These are phyloP conservation scores for Drosophila robusta DNA, from an alignment of 2,888 invertebrate species.

Conservation along the genomic window DNA sequence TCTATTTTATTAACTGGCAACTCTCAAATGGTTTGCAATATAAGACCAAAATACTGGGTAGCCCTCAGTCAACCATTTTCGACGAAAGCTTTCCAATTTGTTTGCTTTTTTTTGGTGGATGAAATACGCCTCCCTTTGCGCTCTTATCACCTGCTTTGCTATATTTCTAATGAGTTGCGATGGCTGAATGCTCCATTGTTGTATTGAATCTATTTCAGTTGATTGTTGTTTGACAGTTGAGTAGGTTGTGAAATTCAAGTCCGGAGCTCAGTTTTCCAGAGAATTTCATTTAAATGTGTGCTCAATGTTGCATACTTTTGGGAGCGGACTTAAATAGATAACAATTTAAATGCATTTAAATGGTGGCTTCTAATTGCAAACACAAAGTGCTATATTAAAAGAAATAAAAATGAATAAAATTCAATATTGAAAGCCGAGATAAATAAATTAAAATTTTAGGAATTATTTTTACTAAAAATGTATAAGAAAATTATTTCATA, in stretches of 20 bases:
- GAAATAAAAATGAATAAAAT: too few relatives aligned
- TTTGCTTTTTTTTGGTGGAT: background rate
- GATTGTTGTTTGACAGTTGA: background rate
- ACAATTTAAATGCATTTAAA: background rate
- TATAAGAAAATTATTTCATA: too few relatives aligned
- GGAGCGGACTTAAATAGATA: constrained; percentile 1
- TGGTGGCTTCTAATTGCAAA: background rate
- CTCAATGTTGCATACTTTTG: background rate
- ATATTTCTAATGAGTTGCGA: constrained; percentile 25
- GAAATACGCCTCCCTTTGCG: background rate
- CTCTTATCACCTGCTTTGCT: constrained; percentile 17
- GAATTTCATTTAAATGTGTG: background rate
- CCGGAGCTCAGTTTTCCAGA: background rate
- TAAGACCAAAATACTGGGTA: background rate
- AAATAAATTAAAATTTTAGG: too few relatives aligned
- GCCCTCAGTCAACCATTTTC: background rate
- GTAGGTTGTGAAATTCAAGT: background rate
- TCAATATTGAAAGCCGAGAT: too few relatives aligned
- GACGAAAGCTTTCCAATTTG: background rate
- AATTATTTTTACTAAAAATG: too few relatives aligned
- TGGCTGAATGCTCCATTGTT: background rate
- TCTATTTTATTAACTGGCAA: too few relatives aligned
- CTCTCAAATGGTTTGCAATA: too few relatives aligned
- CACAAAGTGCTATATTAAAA: background rate
- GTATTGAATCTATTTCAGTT: constrained; percentile 16